These are phyloP conservation scores for Pseudochaenichthys georgianus DNA, from an alignment of 2,797 vertebrate species.

Conservation along the genomic window DNA sequence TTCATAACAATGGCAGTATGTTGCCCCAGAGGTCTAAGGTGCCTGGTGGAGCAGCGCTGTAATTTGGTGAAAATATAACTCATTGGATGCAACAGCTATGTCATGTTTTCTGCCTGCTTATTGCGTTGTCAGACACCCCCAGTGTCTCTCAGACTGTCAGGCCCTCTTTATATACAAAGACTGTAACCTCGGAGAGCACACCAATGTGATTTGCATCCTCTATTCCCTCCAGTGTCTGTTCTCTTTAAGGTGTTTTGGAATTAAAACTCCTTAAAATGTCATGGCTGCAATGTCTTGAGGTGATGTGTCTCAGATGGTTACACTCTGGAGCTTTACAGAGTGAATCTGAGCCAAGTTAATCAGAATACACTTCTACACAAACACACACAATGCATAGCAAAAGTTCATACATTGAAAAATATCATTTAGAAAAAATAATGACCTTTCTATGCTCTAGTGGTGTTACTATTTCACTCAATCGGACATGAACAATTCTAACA, in stretches of 20 bases:
- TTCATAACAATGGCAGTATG: constrained; percentile 43
- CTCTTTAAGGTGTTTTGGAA: constrained; percentile 56
- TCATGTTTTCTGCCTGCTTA: constrained; percentile 57
- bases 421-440: constrained; percentile 10
- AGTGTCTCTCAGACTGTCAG: constrained; percentile 37
- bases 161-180: constrained; percentile 41
- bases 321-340: constrained; percentile 52
- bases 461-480: neutral
- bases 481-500: too few relatives aligned
- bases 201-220: constrained; percentile 44
- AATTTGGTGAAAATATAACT: constrained; percentile 52
- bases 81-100: constrained; percentile 36
- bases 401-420: neutral
- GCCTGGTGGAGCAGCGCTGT: constrained; percentile 36
- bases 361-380: constrained; percentile 16
- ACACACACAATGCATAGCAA: neutral
- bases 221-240: constrained; percentile 34
- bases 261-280: constrained; percentile 62
- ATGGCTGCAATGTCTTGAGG: constrained; percentile 44
- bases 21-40: constrained; percentile 44
- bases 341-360: constrained; percentile 56
- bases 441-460: neutral
- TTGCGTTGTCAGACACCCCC: constrained; percentile 35
- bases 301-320: constrained; percentile 59
- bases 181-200: constrained; percentile 41